Base-by-base conservation (phyloP, 2,113 vertebrate genomes). In the Malurus cyaneus region DNA sequence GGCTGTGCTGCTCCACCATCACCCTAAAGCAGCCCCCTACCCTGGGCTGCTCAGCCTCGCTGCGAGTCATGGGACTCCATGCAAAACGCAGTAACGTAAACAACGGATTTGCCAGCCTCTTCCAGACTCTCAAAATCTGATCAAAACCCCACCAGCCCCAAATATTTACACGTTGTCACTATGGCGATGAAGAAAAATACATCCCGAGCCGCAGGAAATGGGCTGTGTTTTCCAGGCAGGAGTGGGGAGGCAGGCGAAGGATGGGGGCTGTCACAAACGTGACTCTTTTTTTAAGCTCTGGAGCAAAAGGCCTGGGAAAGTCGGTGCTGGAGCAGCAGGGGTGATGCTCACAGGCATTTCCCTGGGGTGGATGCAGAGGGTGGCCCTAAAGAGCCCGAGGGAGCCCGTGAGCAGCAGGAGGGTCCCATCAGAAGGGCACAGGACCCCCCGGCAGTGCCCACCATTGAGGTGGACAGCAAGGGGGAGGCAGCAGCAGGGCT, bases 141-240 rank as follows among this genome's bases (percentile, higher is more conserved):
- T 82, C 54, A 81, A 79, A 96, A 69, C 54, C 56, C 34, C 74
- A 53, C 31, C 72, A 80, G 25, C 32, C 47, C 29, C 76, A 72
- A 85, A 89, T 76, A 96, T 89, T 96, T 96, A 89, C 41, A 34
- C 0, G 0, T 19, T 36, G 49, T 97, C 96, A 81, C 96, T 79
- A 86, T 72, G 78, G 80, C 15, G 24, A 96, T 21, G 36, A 80
- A 93, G 92, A 84, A 96, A 96, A 96, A 86, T 76, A 87, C 49
- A 71, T 90, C 86, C 61, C 15, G 3, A 92, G 73, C 88, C 69
- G 80, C 66, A 91, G 88, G 86, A 94, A 73, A 57, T 34, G 56
- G 47, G 50, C 80, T 92, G 70, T 19, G 13, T 29, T 89, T 83
- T 95, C 64, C 53, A 87, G 72, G 79, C 71, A 54, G 82, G 26